These are phyloP conservation scores for Crenuchus spilurus DNA, from an alignment of 2,797 vertebrate genomes.

Conservation along the genomic window DNA sequence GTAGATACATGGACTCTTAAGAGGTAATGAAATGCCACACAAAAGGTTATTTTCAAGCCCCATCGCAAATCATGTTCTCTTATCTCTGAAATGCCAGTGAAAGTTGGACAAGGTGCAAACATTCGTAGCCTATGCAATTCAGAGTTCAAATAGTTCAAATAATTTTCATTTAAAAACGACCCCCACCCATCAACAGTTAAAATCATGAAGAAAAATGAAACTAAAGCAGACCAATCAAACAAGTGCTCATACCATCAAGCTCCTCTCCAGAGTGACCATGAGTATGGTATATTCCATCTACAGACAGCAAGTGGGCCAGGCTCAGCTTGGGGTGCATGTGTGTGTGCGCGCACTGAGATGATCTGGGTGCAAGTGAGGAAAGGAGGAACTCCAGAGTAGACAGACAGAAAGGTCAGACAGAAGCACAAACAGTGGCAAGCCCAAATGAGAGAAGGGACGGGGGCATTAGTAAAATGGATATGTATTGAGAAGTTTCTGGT, in stretches of 20 bases:
- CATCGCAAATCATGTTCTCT: slow-evolving; percentile 34
- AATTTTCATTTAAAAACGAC: slow-evolving; percentile 42
- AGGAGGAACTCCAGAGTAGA: slow-evolving; percentile 54
- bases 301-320: slow-evolving; percentile 16
- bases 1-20: slow-evolving; percentile 34
- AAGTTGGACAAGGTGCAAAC: slow-evolving; percentile 52
- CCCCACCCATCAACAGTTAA: slow-evolving; percentile 43
- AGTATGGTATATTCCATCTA: slow-evolving; percentile 44
- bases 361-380: slow-evolving; percentile 52
- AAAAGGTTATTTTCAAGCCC: slow-evolving; percentile 37
- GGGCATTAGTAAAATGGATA: slow-evolving; percentile 69
- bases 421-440: slow-evolving; percentile 58
- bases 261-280: slow-evolving; percentile 61
- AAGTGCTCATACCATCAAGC: slow-evolving; percentile 59
- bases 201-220: slow-evolving; percentile 53
- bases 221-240: slow-evolving; percentile 53
- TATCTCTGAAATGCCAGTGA: slow-evolving; percentile 38
- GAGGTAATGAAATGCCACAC: slow-evolving; percentile 46
- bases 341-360: slow-evolving; percentile 57
- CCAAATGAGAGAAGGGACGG: slow-evolving; percentile 58
- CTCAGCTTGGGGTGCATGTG: slow-evolving; percentile 5
- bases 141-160: slow-evolving; percentile 14
- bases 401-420: slow-evolving; percentile 34
- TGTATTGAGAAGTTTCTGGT: slow-evolving; percentile 72
- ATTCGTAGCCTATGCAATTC: slow-evolving; percentile 43